Conservation (phyloP, 2,888 invertebrate genomes). For the Hesperia comma region DNA sequence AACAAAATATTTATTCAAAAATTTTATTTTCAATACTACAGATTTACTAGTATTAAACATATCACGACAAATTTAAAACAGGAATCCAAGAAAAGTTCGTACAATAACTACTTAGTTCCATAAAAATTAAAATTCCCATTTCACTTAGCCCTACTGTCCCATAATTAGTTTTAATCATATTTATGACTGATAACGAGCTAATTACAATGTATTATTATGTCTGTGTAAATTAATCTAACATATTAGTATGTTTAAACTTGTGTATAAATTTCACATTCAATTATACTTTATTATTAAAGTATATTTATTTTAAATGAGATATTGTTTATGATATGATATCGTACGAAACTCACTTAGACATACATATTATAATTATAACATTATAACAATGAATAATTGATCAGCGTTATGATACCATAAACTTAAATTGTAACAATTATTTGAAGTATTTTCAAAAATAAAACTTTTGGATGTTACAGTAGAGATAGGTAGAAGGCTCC, state of each 20-base stretch:
- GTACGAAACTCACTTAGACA: not conserved
- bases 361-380: not conserved
- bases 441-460: too few relatives aligned
- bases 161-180: not conserved
- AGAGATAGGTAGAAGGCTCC: not conserved
- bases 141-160: not conserved
- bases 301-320: not conserved
- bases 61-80: constrained; percentile 64
- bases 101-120: constrained; percentile 47
- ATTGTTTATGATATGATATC: not conserved
- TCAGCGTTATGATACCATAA: not conserved
- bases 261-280: not conserved
- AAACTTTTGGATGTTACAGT: not conserved
- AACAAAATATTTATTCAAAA: constrained; percentile 51
- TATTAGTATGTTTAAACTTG: too few relatives aligned
- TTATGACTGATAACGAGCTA: too few relatives aligned
- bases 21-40: constrained; percentile 79
- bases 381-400: too few relatives aligned
- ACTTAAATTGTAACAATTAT: too few relatives aligned
- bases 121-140: constrained; percentile 30
- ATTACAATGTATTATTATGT: too few relatives aligned
- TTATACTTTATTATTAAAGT: not conserved
- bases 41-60: constrained; percentile 63
- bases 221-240: too few relatives aligned
- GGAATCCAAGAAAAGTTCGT: constrained; percentile 59